Evolutionary conservation across 2,888 invertebrate genomes (phyloP).

Genomic region (Drosophila mayaguana): DNA sequence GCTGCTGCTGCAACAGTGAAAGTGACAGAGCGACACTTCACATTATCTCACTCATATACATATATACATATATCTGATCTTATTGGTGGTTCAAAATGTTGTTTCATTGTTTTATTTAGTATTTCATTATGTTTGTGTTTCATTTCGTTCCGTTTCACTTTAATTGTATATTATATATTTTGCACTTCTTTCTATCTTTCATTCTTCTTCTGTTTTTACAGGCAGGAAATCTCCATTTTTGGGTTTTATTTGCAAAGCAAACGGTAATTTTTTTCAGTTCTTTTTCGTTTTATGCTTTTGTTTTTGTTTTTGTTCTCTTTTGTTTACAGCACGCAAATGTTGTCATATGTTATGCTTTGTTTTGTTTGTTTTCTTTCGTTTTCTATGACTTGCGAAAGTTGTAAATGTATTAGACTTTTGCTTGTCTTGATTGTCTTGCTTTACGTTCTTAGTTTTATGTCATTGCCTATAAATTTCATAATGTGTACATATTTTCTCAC

Average conservation of each 20-base stretch:
- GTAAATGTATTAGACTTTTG: slow-evolving; percentile 9
- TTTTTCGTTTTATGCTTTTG: slow-evolving; percentile 8
- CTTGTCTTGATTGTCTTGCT: slow-evolving; percentile 8
- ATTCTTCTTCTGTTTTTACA: slow-evolving; percentile 81
- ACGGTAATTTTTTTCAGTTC: slow-evolving; percentile 80
- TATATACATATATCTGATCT: background rate
- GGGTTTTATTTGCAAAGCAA: slow-evolving; percentile 84
- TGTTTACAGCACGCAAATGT: slow-evolving; percentile 13
- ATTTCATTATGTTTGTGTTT: slow-evolving; percentile 27
- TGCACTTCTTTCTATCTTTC: slow-evolving; percentile 68
- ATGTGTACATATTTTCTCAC: background rate
- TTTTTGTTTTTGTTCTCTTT: slow-evolving; percentile 12
- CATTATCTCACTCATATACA: slow-evolving; percentile 9
- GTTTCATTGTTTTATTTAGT: slow-evolving; percentile 7
- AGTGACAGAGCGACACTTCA: slow-evolving; percentile 63
- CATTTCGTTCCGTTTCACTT: slow-evolving; percentile 30
- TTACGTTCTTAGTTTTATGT: slow-evolving; percentile 6
- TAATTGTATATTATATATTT: slow-evolving; percentile 29
- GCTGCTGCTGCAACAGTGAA: slow-evolving; percentile 65
- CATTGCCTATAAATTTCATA: background rate
- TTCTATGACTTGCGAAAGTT: slow-evolving; percentile 41
- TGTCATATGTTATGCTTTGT: slow-evolving; percentile 6
- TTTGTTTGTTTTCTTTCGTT: slow-evolving; percentile 17
- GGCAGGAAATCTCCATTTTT: slow-evolving; percentile 85
- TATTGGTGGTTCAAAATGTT: background rate